Evolutionary conservation across 2,888 invertebrate genomes (phyloP).

Genomic region (Caradrina kadenii): DNA sequence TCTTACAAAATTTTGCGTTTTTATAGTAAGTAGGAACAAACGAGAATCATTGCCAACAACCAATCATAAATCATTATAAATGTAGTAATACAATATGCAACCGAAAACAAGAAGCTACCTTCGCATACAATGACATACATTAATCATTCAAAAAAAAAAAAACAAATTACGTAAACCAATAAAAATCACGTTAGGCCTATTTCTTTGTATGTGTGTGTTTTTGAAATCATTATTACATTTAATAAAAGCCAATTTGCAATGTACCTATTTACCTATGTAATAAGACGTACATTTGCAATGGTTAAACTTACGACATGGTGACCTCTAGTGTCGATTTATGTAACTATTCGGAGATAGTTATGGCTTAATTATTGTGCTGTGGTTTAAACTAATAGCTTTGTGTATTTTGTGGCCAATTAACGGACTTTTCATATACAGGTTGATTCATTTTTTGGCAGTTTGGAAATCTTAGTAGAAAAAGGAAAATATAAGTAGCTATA

Average conservation of each 20-base stretch:
- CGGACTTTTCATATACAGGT: no score
- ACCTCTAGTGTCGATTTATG: conserved; percentile 33
- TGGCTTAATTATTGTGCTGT: conserved; percentile 4
- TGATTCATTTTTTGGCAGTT: background rate
- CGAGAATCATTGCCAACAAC: background rate
- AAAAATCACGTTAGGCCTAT: conserved; percentile 11
- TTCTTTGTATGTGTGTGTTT: conserved; percentile 19
- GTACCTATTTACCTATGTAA: background rate
- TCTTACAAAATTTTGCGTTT: no score
- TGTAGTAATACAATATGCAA: conserved; percentile 19
- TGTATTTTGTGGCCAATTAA: background rate
- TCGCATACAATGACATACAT: conserved; percentile 7
- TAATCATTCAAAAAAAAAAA: conserved; percentile 2
- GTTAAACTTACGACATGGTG: conserved; percentile 13
- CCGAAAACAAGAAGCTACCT: background rate
- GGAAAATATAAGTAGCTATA: no score
- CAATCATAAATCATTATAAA: conserved; percentile 19
- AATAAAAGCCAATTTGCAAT: conserved; percentile 16
- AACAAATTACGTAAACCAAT: conserved; percentile 13
- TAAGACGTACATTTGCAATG: conserved; percentile 9
- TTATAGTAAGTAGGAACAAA: no score
- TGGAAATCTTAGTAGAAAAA: no score
- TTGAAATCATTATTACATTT: conserved; percentile 12
- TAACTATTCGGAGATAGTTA: conserved; percentile 22
- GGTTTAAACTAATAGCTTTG: background rate